Evolutionary conservation across 2,888 invertebrate genomes (phyloP), one percentile per base, ranked within the genome.

Genomic region (Tolmerus cingulatus): DNA sequence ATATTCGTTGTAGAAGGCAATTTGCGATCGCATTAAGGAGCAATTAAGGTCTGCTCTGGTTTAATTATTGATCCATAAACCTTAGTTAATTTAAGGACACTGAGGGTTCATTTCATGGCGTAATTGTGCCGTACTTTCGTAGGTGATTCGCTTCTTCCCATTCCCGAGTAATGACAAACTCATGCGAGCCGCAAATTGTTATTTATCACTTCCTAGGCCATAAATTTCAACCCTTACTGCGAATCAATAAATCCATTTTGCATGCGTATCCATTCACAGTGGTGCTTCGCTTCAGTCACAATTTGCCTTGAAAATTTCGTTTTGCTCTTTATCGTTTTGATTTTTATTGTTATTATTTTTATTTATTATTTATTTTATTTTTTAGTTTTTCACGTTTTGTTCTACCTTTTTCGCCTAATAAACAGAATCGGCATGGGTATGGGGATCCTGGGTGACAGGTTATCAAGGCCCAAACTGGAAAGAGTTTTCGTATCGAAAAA

Each of bases 401-500:
- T 76, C 34, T 76, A 8, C 66, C n/a, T 66, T 76, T 37, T 76
- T 14, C 40, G 4, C 16, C 40, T 81, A 81, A 81, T 81, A 81
- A 81, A 81, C 34, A 51, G 78, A 37, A 9, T 27, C 19, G 23
- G 55, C 16, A n/a, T 16, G 66, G 40, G n/a, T 34, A 9, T n/a
- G 43, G 40, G 40, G 74, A 74, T 19, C 27, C 55, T 37, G 37
- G 30, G 86, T 86, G 86, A 78, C 86, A 86, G 77, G 86, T 37
- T 86, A 86, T 86, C 86, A 86, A 55, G 86, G 19, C 23, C 37
- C 86, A 86, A 66, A 86, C 86, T 86, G 86, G 86, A 86, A 86
- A 86, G 77, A 86, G 19, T 66, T 77, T 86, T 76, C 86, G 51
- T 84, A 86, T 86, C 86, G 86, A 46, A 86, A 86, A 77, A 86